Evolutionary conservation across 2,113 vertebrate genomes (phyloP), one percentile per base, ranked within the genome.

Genomic region (Prochilodus magdalenae): DNA sequence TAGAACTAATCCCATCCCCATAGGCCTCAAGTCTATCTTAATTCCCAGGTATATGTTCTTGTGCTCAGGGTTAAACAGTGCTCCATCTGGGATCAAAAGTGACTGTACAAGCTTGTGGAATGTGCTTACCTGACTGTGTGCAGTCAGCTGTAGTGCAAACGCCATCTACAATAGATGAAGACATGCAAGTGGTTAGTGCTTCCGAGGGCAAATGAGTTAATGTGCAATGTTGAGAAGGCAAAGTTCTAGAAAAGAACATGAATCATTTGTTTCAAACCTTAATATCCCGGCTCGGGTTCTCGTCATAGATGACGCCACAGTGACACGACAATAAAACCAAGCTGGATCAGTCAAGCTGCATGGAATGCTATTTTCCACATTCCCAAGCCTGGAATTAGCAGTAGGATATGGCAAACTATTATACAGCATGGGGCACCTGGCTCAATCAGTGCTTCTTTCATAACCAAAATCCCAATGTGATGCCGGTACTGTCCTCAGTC

Each of bases 61-160:
- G 36, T 36, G 36, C 27, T 14, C 4, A 4, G 0, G 27, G 24
- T 27, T 13, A 65, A 33, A 22, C 20, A 22, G 7, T 3, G 15
- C 1, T 16, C 4, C 6, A 16, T 36, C n/a, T 5, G 18, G n/a
- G 72, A 30, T 11, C 12, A 53, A 26, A 26, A n/a, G 26, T 73
- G 26, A 22, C 20, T 24, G 59, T 69, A 24, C 2, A 11, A 67
- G 24, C 29, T 44, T 40, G 51, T 16, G 55, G 47, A 77, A 47
- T 75, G 26, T 81, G 81, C 94, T 96, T 95, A 98, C 97, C 97
- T 93, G 97, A 96, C 84, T 94, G 95, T 87, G 96, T 97, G 88
- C 97, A 99, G 86, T 96, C 96, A 79, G 97, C 90, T 22, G 97
- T 95, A 85, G 97, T 97, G 91, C 97, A 98, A 88, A 98, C 86